Base-by-base conservation (phyloP, 2,888 invertebrate species). In the Thereva unica region DNA sequence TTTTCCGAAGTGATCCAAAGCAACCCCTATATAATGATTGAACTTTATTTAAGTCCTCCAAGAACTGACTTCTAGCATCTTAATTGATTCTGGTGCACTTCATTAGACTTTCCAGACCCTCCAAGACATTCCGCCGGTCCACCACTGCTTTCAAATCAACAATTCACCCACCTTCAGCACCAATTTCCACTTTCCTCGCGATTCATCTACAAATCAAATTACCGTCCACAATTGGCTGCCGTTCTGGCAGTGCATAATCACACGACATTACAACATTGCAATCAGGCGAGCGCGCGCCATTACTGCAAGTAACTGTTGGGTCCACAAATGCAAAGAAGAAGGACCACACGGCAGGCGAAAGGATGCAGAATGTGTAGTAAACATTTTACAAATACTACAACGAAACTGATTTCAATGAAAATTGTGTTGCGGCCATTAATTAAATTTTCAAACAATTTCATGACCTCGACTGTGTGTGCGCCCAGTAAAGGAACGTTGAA, bases 361-460 rank as follows among this genome's bases (percentile, higher is more conserved):
- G 61, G 50, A 61, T 2, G 49, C 23, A 41, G 41, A 37, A 49
- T 45, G 47, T 47, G 57, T 47, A 47, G 50, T 61, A 50, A 61
- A 61, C 61, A 61, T 61, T 61, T 61, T 61, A 35, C 61, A 50
- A 61, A 61, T 61, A 61, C 61, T 50, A 61, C 61, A 35, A 61
- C 23, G 42, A 49, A 61, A 61, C 50, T 50, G 61, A 61, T 50
- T 61, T 61, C 61, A 61, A 61, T 61, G 61, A 61, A 61, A 61
- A 61, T 61, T 61, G 61, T 61, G 61, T 50, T 61, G 50, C 41
- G 61, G 61, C 61, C 61, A 61, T 61, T 61, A 61, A 61, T 61
- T 61, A 61, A 61, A 61, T 61, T 61, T 61, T 61, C 61, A 61
- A 61, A 61, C 61, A 61, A 61, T 61, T 61, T 61, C 61, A 61